Percentiles rank a stretch among this genome's conserved stretches.
Evolutionary conservation across 2,797 vertebrate genomes (phyloP).

Genomic region (Acrocephalus scirpaceus): DNA sequence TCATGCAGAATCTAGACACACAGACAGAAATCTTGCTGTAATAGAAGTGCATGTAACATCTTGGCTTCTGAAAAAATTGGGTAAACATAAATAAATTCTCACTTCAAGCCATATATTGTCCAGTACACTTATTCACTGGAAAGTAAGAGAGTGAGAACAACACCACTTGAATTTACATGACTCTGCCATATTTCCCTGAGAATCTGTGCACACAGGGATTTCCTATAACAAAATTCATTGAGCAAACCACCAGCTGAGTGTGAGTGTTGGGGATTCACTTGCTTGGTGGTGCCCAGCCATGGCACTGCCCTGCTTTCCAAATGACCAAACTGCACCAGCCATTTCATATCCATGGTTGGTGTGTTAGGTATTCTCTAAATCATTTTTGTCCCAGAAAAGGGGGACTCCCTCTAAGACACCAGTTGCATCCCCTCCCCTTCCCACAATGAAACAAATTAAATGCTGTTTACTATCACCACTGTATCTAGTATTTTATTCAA

Average conservation of each 20-base stretch:
- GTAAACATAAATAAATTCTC: not conserved
- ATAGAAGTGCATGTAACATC: not conserved
- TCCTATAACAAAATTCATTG: not conserved
- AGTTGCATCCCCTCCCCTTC: not conserved
- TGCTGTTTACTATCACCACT: not conserved
- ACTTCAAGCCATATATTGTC: not conserved
- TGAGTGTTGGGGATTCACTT: not conserved
- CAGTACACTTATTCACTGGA: not conserved
- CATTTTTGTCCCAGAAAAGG: not conserved
- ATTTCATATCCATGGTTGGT: not conserved
- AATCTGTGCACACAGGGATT: not conserved
- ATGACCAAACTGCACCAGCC: not conserved
- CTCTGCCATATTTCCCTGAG: not conserved
- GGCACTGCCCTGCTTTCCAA: not conserved
- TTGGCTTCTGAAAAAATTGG: not conserved
- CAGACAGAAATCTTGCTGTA: not conserved
- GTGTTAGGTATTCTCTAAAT: not conserved
- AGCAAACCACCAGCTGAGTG: not conserved
- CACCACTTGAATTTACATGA: not conserved
- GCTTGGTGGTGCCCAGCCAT: not conserved
- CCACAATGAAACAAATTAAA: not conserved
- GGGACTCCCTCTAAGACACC: not conserved
- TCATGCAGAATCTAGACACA: not conserved
- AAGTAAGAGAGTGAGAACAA: not conserved
- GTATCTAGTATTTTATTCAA: not conserved